Evolutionary conservation across 2,888 invertebrate species (phyloP), one percentile per base, ranked within the genome.

Genomic region (Proisotoma minuta): DNA sequence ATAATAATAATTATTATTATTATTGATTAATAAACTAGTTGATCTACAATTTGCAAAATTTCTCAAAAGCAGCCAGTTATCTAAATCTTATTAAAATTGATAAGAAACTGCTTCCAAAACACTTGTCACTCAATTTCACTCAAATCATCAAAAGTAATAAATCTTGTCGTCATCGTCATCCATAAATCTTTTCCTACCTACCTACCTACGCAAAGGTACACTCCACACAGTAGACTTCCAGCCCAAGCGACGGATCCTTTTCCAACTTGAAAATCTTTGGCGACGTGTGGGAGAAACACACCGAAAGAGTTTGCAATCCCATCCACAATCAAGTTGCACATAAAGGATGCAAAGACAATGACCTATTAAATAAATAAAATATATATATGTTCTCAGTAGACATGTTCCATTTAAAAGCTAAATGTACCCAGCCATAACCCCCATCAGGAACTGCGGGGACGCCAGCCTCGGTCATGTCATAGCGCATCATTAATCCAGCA

Each of bases 221-320:
- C 90, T 72, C 98, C 98, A 69, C 94, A 92, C 39, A 99, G 83
- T 58, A 97, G 83, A 71, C 95, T 95, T 71, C 96, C 96, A 61
- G 94, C 91, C 76, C 81, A 79, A 0, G 83, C 79, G 3, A 78
- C 77, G 52, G 77, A 78, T 12, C 78, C 78, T 75, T 89, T 89
- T 59, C 91, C 89, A 76, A 89, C 89, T 24, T 86, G 86, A 77
- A 92, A 99, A 77, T 86, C 86, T 1, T 79, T 81, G 65, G 89
- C 89, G 75, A 93, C 87, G 75, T 89, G 86, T 27, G 84, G 83
- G 51, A 93, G 83, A 81, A 93, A 92, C 76, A 97, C 89, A 58
- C 98, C 97, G 79, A 98, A 99, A 5, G 96, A 93, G 80, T 97
- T 98, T n/a, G 95, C 92, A 69, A 99, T 94, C 74, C 94, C 99